Base-by-base conservation (phyloP, 2,113 vertebrate species). In the Halcyon malimbica region DNA sequence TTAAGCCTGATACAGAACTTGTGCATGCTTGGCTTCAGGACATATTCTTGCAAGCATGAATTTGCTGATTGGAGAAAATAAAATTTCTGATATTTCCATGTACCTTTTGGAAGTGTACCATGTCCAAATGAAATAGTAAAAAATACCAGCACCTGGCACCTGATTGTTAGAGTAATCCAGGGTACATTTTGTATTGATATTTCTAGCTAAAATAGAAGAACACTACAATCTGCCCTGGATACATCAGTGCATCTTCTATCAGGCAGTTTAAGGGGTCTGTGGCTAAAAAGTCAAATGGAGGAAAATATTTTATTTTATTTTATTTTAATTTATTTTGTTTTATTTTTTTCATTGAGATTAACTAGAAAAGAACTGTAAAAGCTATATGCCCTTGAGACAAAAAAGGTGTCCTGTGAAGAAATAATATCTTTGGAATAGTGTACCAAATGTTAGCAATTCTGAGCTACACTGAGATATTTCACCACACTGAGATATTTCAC, bases 101-200 rank as follows among this genome's bases (percentile, higher is more conserved):
- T 2, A 62, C 2, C 19, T 80, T 93, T 83, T 65, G 17, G 76
- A 90, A 83, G 73, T 20, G 2, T 7, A 57, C 17, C 10, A 13
- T 65, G 21, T 80, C 54, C 8, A 69, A 73, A 88, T 0, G 3
- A 88, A 76, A 77, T 20, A 64, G 19, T 25, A 53, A 53, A 51
- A 28, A 3, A 0, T 3, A 8, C 37, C 17, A 60, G 6, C 9
- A 83, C 17, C 1, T 79, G 46, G 23, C 23, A 77, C 8, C 5
- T 78, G 10, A 9, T 35, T 80, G 13, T 56, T 74, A 53, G 24
- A 82, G 13, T 59, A 88, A 93, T 21, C 14, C 24, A 64, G 13
- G 35, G 6, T 57, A n/a, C 2, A n/a, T 39, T 84, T 91, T 84
- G 19, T 76, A 64, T 11, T 70, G 41, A 16, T 80, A 29, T 85